Base-by-base conservation (phyloP, 2,797 vertebrate genomes). In the Lutjanus campechanus region DNA sequence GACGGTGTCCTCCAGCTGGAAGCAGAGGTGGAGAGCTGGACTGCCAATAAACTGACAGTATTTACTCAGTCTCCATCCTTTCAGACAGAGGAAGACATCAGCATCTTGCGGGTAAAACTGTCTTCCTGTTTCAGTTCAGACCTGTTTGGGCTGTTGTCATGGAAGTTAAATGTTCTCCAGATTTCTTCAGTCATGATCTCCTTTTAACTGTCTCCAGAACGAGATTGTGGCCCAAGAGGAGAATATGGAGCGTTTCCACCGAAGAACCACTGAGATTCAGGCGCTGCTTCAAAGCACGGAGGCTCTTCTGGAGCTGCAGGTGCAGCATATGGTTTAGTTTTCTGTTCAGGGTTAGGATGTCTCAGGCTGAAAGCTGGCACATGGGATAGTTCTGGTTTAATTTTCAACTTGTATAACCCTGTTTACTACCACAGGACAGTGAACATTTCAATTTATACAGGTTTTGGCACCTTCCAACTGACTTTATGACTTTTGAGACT, bases 221-320 rank as follows among this genome's bases (percentile, higher is more conserved):
- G 96, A 98, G 76, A 88, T 97, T 67, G 75, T 53, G 68, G 79
- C 73, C 56, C 96, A 97, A 43, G 96, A 98, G 73, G 92, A 96
- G 81, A 96, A 92, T 40, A 63, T 96, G 43, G 92, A 95, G 62
- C 94, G 92, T 83, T 97, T 98, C 79, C 95, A 95, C 62, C 87
- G 16, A 68, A 96, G 93, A 1, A 88, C 95, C 63, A 65, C 88
- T 49, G 96, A 97, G 85, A 97, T 99, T 92, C 96, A 97, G 77
- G 69, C 88, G 11, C 92, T 97, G 75, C 94, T 99, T 82, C 96
- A 97, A 53, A 96, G 93, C 86, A 79, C 87, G 81, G 98, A 99
- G 70, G 85, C 93, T 11, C 97, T 96, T 4, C 88, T 96, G 87
- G 98, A 99, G 88, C 93, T 99, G 5, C 98, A 99, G 97, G 98